Evolutionary conservation across 2,797 vertebrate genomes (phyloP), one percentile per base, ranked within the genome.

Genomic region (Craterocephalus amniculus): DNA sequence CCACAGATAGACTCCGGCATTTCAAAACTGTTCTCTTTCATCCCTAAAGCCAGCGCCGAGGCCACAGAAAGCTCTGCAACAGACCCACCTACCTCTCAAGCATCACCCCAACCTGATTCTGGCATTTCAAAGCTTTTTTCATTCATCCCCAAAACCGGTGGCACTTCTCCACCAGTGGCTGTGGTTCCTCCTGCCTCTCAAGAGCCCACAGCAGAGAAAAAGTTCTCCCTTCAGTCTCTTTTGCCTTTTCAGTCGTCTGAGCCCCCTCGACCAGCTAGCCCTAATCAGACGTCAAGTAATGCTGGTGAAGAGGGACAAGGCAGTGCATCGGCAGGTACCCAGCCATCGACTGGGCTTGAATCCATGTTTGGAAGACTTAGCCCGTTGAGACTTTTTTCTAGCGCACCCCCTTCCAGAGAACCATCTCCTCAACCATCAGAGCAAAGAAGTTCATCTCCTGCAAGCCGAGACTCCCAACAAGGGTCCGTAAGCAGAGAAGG

Each of bases 341-440:
- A 87, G 78, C 67, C 94, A 10, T 74, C 89, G 62, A 95, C 95
- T 0, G 89, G 96, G 59, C 89, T 97, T 72, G 96, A 95, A 76
- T 96, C 96, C 11, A 89, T 98, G 88, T 87, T 97, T 16, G 95
- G 93, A 79, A 93, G 93, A 67, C 88, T 98, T 57, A 97, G 95
- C 87, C 95, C 96, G 72, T 86, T 97, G 75, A 97, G 95, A 69
- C 90, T 97, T 38, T 97, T 98, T 88, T 94, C 92, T 5, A 96
- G 91, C 74, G 83, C 92, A 64, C 77, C 90, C 0, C 8, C 90
- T 58, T 81, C 87, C 29, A 81, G 73, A 72, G 92, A 93, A 24
- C 73, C 90, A 26, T 87, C 90, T 20, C 83, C 90, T 67, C 91
- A 93, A 66, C 79, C 87, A 24, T 66, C 66, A 63, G 89, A 90